Evolutionary conservation across 2,888 invertebrate genomes (phyloP), one percentile per base, ranked within the genome.

Genomic region (Chalcosyrphus nemorum): DNA sequence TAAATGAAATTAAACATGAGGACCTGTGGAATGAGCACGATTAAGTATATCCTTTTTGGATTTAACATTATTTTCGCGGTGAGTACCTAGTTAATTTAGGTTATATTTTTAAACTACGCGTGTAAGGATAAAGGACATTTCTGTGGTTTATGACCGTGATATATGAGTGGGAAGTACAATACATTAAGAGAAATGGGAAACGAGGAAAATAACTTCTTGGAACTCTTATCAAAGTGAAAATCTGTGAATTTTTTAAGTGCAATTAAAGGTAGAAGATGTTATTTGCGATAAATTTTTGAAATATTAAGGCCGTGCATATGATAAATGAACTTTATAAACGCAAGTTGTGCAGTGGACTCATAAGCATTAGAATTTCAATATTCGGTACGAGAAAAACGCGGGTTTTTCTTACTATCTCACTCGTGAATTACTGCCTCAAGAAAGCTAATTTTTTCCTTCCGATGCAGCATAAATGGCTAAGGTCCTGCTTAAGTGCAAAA

Each of bases 41-140:
- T 94, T 71, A 94, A 94, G 90, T 94, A 94, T 87, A 89, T 94
- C 47, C 89, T 94, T 52, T 94, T 94, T 89, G 90, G 93, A 86
- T 94, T 94, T 89, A 94, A 94, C 90, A 90, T 94, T 41, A 90
- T 94, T 27, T 94, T 94, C 91, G 93, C 94, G 88, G 94, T 94
- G 91, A 93, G 94, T 89, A 77, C 6, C 29, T 52, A 38, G 1
- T 5, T 21, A 24, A 29, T 21, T 17, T n/a, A 32, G 9, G 0
- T 19, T 71, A 29, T 35, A 5, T 35, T 21, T 35, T 15, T 45
- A 57, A 6, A 19, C 5, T 29, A 15, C 0, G 15, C 21, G 38
- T 19, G 7, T 6, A 57, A 21, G 35, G 15, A 17, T 29, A 5
- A 15, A 29, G 17, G 4, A 29, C 15, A 17, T 17, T 56, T 35